phyloP scores from a whole-genome alignment of 2,797 vertebrate genomes.

The Myripristis murdjan region DNA sequence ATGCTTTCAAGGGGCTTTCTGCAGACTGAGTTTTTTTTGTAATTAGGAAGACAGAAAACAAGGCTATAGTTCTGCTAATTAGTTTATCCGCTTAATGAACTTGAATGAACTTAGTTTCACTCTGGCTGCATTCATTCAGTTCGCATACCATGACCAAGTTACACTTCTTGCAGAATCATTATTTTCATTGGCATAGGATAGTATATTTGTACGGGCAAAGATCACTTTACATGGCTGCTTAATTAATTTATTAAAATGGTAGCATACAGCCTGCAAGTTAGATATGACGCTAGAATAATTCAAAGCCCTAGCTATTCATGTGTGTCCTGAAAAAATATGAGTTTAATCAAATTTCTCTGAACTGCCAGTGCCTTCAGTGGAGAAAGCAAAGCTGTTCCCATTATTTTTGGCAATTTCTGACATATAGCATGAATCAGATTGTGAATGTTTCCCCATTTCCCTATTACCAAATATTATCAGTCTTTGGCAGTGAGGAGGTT shows the following conservation, averaged over 20 bases:
- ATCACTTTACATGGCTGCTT: conserved; percentile 7
- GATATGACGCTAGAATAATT: neutral
- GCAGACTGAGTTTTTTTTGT: conserved; percentile 14
- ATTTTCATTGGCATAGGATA: conserved; percentile 14
- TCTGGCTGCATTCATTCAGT: conserved; percentile 33
- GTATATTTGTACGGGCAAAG: neutral
- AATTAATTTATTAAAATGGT: neutral
- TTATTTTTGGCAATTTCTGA: too few species aligned
- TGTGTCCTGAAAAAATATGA: conserved; percentile 11
- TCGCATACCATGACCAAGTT: conserved; percentile 18
- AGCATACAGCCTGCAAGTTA: neutral
- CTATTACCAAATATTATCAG: too few species aligned
- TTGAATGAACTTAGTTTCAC: conserved; percentile 32
- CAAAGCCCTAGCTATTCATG: neutral
- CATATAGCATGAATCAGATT: neutral
- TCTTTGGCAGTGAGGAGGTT: neutral
- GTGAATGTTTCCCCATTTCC: too few species aligned
- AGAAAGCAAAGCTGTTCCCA: too few species aligned
- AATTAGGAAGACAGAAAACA: conserved; percentile 9
- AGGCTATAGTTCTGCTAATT: conserved; percentile 34
- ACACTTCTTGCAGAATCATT: conserved; percentile 14
- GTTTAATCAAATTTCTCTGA: too few species aligned
- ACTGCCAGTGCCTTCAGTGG: too few species aligned
- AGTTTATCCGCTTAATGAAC: conserved; percentile 44
- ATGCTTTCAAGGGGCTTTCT: neutral